Base-by-base conservation (phyloP, 2,888 invertebrate genomes). In the Bellardia pandia region DNA sequence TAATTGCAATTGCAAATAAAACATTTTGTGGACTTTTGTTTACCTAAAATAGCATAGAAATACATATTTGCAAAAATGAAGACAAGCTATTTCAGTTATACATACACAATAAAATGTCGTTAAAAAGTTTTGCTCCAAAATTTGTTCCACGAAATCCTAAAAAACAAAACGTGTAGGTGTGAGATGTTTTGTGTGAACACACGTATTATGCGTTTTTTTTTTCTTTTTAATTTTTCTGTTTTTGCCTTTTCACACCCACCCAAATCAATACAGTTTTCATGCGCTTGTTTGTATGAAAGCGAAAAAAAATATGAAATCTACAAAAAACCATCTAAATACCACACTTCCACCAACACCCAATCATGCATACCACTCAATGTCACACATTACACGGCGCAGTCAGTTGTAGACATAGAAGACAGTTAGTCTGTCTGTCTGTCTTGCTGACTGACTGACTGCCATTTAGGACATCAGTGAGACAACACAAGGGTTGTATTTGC, bases 221-320 rank as follows among this genome's bases (percentile, higher is more conserved):
- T 76, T 8, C 2, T 33, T 45, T 45, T 45, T 9, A 11, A 11
- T 45, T 45, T 45, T 45, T 45, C 45, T 45, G 45, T 13, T 45
- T 45, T 45, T 45, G 58, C 30, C 56, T 23, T 78, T 78, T 74
- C 74, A 78, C 84, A 85, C 72, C 84, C 84, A 85, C 84, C 72
- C 78, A 78, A 62, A 85, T 78, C 78, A 74, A 69, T 69, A 53
- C 16, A n/a, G 40, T 68, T 64, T 72, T 72, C 13, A 72, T 37
- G 8, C 16, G 30, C 13, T 33, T 11, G 60, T 33, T 8, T 33
- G 58, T 45, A 16, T 1, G 23, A 48, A 58, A 56, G 8, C 3
- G 33, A 69, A 45, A 23, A 30, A 77, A 64, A 45, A 83, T 37
- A 37, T 60, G 1, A 77, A 83, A 83, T 83, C 48, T 77, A 56